A percentile compares a stretch with the other conserved stretches of the same genome.
Conservation (phyloP, 64 coral and sea anemone species). For the Montipora efflorescens region DNA sequence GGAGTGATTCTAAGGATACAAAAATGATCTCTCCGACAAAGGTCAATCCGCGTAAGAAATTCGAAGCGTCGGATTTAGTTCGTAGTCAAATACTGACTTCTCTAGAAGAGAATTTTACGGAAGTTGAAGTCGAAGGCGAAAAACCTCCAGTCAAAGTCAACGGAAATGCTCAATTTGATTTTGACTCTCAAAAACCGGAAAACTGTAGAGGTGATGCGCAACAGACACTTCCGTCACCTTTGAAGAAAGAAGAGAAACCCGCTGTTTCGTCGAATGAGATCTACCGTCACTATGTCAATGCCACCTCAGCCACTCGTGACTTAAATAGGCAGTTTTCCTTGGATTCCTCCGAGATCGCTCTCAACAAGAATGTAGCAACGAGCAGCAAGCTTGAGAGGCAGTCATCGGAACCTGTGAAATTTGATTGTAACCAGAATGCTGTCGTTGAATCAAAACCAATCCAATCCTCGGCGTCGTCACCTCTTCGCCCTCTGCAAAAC, state of each 20-base stretch:
- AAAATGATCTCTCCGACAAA: constrained; percentile 61
- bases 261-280: constrained; percentile 8
- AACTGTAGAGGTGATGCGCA: not conserved
- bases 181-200: not conserved
- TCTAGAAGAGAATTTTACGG: constrained; percentile 35
- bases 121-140: constrained; percentile 9
- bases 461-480: not conserved
- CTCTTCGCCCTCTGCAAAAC: not conserved
- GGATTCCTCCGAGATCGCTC: constrained; percentile 7
- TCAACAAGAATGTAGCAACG: not conserved
- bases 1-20: not conserved
- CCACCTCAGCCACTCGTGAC: constrained; percentile 11
- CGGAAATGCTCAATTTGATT: not conserved
- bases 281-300: not conserved
- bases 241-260: not conserved
- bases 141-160: not conserved
- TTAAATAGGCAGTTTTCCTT: constrained; percentile 25
- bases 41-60: constrained; percentile 23
- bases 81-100: constrained; percentile 33
- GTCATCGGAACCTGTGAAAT: constrained; percentile 6
- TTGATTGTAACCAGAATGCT: constrained; percentile 8
- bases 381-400: constrained; percentile 14
- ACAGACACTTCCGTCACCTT: not conserved
- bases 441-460: not conserved
- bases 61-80: constrained; percentile 7